phyloP scores from a whole-genome alignment of 2,888 invertebrate species.

The Drosophila planitibia region DNA sequence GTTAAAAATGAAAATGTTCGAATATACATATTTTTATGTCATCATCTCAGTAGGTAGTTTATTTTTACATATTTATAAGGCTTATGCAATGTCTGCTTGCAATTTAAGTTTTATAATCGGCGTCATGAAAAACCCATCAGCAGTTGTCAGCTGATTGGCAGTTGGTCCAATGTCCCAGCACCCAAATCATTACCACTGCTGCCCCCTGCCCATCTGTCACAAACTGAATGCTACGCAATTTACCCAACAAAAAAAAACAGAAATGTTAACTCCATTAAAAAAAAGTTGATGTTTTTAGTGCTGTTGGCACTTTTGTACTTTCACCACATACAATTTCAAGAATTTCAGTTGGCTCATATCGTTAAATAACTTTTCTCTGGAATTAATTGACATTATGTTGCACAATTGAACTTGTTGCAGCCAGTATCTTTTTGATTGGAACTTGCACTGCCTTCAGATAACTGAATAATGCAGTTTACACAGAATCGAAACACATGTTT shows the following conservation, averaged over 20 bases:
- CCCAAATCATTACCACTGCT: constrained; percentile 1
- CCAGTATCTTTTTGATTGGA: constrained; percentile 45
- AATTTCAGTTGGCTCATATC: constrained; percentile 9
- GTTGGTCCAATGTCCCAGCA: constrained; percentile 1
- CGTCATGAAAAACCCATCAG: constrained; percentile 25
- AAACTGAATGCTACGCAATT: constrained; percentile 39
- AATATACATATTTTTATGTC: not conserved
- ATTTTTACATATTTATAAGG: not conserved
- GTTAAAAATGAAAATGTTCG: not conserved
- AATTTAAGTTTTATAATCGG: constrained; percentile 37
- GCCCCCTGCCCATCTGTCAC: constrained; percentile 3
- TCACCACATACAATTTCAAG: constrained; percentile 27
- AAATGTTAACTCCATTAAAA: constrained; percentile 21
- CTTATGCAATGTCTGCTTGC: constrained; percentile 29
- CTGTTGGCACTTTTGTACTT: constrained; percentile 25
- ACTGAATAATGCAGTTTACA: not conserved
- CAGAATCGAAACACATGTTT: not conserved
- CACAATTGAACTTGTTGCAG: constrained; percentile 24
- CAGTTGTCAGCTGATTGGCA: constrained; percentile 15
- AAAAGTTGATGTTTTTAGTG: constrained; percentile 6
- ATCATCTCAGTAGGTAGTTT: not conserved
- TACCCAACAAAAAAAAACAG: not conserved
- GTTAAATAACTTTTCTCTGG: not conserved
- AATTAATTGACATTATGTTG: constrained; percentile 23
- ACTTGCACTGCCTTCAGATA: constrained; percentile 9